A percentile compares a stretch with the other conserved stretches of the same genome.
These are phyloP conservation scores for Drosophila nikananu DNA, from an alignment of 1,140 invertebrate species.

Conservation along the genomic window DNA sequence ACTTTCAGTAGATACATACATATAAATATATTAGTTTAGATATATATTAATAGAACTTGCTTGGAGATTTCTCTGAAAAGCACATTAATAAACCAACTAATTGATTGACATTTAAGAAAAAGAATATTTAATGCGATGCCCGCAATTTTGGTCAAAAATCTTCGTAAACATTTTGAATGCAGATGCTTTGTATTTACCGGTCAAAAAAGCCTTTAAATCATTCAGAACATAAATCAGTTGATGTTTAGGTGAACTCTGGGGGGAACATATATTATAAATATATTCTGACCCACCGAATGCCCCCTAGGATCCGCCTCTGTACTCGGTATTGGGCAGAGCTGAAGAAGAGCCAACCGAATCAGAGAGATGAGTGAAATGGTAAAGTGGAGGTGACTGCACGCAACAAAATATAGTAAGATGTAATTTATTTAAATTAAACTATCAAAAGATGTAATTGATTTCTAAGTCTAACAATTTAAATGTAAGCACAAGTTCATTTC, in stretches of 20 bases:
- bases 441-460: background rate
- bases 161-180: conserved; percentile 11
- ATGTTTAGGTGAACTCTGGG: conserved; percentile 7
- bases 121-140: background rate
- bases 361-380: conserved; percentile 14
- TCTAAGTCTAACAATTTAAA: background rate
- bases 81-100: background rate
- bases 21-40: background rate
- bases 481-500: background rate
- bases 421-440: background rate
- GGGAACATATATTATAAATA: background rate
- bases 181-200: background rate
- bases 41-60: background rate
- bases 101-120: background rate
- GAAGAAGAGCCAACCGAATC: background rate
- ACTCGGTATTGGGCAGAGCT: background rate
- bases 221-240: conserved; percentile 15
- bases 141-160: background rate
- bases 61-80: background rate
- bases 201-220: conserved; percentile 8
- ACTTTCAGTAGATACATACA: background rate
- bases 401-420: background rate
- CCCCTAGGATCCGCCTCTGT: conserved; percentile 9
- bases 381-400: conserved; percentile 2
- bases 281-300: background rate